Base-by-base conservation (phyloP, 2,888 invertebrate genomes). In the Lamellibrachia columna region DNA sequence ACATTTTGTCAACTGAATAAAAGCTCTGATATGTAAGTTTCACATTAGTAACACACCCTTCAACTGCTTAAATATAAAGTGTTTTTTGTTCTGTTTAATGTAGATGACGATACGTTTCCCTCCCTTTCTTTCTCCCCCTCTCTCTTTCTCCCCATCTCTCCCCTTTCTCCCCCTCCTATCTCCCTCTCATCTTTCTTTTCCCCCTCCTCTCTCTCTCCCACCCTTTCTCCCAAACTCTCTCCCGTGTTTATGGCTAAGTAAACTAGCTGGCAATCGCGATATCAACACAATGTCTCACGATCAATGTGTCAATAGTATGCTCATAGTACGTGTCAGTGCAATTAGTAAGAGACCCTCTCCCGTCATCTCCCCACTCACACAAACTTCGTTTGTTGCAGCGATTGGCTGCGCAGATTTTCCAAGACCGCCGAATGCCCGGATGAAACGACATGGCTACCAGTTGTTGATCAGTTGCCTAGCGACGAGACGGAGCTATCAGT, bases 401-500 rank as follows among this genome's bases (percentile, higher is more conserved):
- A n/a, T 75, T 75, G 75, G 22, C 22, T 75, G 75, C 75, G 75
- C 75, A 15, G 75, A 75, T 75, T 75, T 75, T 75, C 75, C 75
- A 75, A 11, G 75, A 75, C 75, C 75, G 15, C 75, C 75, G 2
- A 75, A 75, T 75, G 75, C 75, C 75, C 75, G 75, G 75, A 3
- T 75, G 22, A 75, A 75, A 22, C 75, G 75, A 75, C 3, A 22
- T 22, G 75, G 75, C 22, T 15, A 3, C 75, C 75, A 75, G 22
- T 15, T 75, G 15, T 22, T 75, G 75, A 75, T 75, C 75, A 75
- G 75, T 75, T 75, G 75, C 22, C 75, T 75, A 75, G 75, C 75
- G n/a, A 75, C 75, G 22, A 75, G 75, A 75, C 75, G 75, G 15
- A 75, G 75, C 75, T 75, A 75, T n/a, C 75, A 75, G 75, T 75